A percentile compares a stretch with the other conserved stretches of the same genome.
These are phyloP conservation scores for Parasteatoda lunata DNA, from an alignment of 2,888 invertebrate species.

Conservation along the genomic window DNA sequence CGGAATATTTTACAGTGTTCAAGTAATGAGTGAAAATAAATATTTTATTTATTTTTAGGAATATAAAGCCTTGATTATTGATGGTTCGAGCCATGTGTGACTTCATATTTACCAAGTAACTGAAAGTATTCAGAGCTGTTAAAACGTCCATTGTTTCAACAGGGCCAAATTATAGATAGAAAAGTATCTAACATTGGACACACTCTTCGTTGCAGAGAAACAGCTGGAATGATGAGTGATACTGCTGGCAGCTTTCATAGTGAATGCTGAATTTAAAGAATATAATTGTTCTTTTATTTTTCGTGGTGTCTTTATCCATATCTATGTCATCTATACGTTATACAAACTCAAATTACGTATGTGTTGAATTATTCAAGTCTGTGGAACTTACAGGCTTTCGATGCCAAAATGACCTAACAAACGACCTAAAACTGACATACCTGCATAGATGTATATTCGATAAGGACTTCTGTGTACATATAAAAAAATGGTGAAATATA, in stretches of 20 bases:
- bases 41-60: slow-evolving; percentile 19
- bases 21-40: neutral
- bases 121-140: slow-evolving; percentile 47
- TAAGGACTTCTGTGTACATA: too few relatives aligned
- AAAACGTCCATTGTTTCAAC: slow-evolving; percentile 61
- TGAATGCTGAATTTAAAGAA: slow-evolving; percentile 33
- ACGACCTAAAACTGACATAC: neutral
- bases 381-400: slow-evolving; percentile 33
- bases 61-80: slow-evolving; percentile 42
- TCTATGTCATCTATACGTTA: slow-evolving; percentile 54
- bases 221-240: slow-evolving; percentile 33
- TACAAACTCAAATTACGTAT: slow-evolving; percentile 23
- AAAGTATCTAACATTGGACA: slow-evolving; percentile 37
- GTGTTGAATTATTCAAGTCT: slow-evolving; percentile 50
- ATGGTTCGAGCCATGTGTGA: slow-evolving; percentile 33
- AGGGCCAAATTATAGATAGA: slow-evolving; percentile 60
- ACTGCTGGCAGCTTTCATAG: slow-evolving; percentile 55
- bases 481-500: slow-evolving; percentile 50
- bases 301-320: slow-evolving; percentile 44
- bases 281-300: slow-evolving; percentile 24
- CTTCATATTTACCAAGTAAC: slow-evolving; percentile 4
- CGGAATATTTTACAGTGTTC: too few relatives aligned
- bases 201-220: neutral
- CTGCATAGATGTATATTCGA: too few relatives aligned
- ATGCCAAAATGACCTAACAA: slow-evolving; percentile 56